Conservation (phyloP, 2,888 invertebrate genomes). For the Empis livida region DNA sequence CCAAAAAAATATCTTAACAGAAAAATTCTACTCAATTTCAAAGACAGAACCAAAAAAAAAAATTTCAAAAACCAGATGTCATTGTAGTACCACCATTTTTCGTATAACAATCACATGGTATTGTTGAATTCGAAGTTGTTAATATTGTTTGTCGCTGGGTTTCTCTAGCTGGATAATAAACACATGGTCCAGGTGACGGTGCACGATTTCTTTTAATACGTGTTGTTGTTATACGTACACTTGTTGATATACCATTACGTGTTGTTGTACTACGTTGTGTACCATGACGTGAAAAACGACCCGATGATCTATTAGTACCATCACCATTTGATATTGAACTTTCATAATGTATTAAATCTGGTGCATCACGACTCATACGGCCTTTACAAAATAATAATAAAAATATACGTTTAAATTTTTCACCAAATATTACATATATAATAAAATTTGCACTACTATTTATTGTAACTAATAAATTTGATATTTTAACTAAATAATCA, state of each 20-base stretch:
- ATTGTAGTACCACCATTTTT: constrained; percentile 30
- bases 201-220: constrained; percentile 34
- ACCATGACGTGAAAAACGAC: constrained; percentile 41
- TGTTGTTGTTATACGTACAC: constrained; percentile 25
- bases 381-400: constrained; percentile 62
- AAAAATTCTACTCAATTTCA: no score
- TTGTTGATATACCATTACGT: constrained; percentile 22
- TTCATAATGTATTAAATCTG: constrained; percentile 69
- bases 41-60: no score
- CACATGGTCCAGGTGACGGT: constrained; percentile 37
- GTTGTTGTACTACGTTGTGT: constrained; percentile 32
- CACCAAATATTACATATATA: constrained; percentile 95
- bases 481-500: constrained; percentile 62
- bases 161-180: constrained; percentile 37
- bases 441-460: constrained; percentile 97
- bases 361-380: constrained; percentile 48
- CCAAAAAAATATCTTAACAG: no score
- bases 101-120: constrained; percentile 28
- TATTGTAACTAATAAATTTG: constrained; percentile 87
- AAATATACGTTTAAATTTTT: constrained; percentile 86
- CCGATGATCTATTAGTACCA: constrained; percentile 49
- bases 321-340: constrained; percentile 72
- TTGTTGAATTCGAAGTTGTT: constrained; percentile 22
- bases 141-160: constrained; percentile 24
- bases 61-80: constrained; percentile 30